These are phyloP conservation scores for Tiliqua scincoides DNA, from an alignment of 2,113 vertebrate species.

Conservation along the genomic window DNA sequence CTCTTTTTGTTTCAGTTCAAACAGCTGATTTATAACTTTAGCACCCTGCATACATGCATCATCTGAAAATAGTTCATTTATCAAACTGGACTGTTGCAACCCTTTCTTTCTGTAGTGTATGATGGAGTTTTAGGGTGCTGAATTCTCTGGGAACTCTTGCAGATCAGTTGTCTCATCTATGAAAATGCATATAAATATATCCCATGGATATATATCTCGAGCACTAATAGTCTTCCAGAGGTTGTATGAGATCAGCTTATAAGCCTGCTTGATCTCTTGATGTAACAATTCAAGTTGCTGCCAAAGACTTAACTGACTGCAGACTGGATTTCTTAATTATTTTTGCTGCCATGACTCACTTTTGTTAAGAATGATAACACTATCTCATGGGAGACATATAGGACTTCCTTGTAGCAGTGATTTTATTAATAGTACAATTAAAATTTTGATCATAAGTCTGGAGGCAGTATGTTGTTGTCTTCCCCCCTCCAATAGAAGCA, in stretches of 20 bases:
- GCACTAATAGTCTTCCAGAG: not conserved
- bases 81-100: conserved; percentile 66
- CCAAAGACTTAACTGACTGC: not conserved
- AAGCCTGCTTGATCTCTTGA: not conserved
- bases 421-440: no score
- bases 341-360: no score
- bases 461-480: no score
- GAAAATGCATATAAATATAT: conserved; percentile 59
- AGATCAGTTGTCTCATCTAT: conserved; percentile 74
- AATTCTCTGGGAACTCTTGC: conserved; percentile 67
- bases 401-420: no score
- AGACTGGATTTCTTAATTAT: no score
- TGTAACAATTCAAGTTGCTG: conserved; percentile 17
- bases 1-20: conserved; percentile 53
- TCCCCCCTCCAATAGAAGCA: no score
- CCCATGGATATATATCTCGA: conserved; percentile 50
- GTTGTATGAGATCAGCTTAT: conserved; percentile 27
- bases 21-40: conserved; percentile 68
- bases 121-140: conserved; percentile 68
- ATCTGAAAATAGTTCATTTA: conserved; percentile 56
- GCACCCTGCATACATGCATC: conserved; percentile 45
- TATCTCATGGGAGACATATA: no score
- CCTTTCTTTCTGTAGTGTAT: conserved; percentile 60
- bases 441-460: no score
- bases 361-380: no score